phyloP scores from a whole-genome alignment of 30 jellyfish, hydroid and myxozoan species.

The Haliclystus octoradiatus region DNA sequence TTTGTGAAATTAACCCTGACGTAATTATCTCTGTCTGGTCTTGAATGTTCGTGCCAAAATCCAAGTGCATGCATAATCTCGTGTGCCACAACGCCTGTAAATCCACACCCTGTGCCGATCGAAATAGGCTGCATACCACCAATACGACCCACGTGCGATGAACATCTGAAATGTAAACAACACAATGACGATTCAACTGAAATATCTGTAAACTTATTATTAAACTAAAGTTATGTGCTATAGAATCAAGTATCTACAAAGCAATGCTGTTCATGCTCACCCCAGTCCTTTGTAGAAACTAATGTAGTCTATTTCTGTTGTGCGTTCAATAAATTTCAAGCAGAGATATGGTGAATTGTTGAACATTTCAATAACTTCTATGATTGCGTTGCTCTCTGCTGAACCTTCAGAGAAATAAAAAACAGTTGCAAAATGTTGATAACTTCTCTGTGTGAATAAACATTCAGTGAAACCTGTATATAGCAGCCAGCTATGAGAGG shows the following conservation, averaged over 20 bases:
- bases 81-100: not conserved
- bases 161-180: not conserved
- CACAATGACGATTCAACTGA: too few relatives aligned
- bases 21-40: not conserved
- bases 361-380: not conserved
- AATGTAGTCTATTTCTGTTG: not conserved
- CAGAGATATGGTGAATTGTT: not conserved
- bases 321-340: not conserved
- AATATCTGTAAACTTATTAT: too few relatives aligned
- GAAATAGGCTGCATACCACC: not conserved
- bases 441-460: too few relatives aligned
- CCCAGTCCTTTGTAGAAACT: slow-evolving; percentile 2
- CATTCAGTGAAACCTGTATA: too few relatives aligned
- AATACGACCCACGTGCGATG: not conserved
- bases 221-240: too few relatives aligned
- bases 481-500: too few relatives aligned
- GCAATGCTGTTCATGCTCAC: too few relatives aligned
- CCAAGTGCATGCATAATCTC: slow-evolving; percentile 2
- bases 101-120: not conserved
- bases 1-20: not conserved
- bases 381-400: not conserved
- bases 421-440: too few relatives aligned
- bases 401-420: too few relatives aligned
- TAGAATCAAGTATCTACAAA: too few relatives aligned
- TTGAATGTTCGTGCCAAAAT: not conserved